phyloP scores from a whole-genome alignment of 1,140 invertebrate genomes.

The Steinernema khuongi region DNA sequence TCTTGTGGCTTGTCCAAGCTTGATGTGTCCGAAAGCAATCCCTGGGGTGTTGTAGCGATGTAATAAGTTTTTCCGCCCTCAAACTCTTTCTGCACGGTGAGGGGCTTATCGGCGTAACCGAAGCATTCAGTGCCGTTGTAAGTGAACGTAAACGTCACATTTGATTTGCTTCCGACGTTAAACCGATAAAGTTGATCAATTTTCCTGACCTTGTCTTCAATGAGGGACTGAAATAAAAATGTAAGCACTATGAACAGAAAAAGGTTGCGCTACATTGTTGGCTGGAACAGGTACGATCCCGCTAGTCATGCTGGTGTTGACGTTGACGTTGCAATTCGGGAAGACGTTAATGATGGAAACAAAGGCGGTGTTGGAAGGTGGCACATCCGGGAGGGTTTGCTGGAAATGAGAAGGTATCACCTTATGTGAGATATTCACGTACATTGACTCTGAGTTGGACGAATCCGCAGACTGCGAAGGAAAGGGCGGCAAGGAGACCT shows the following conservation, averaged over 20 bases:
- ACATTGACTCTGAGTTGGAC: constrained; percentile 75
- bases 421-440: constrained; percentile 22
- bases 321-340: constrained; percentile 10
- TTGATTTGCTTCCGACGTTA: background rate
- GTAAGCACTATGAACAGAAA: background rate
- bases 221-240: background rate
- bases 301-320: background rate
- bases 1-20: background rate
- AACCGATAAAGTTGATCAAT: background rate
- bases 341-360: constrained; percentile 19
- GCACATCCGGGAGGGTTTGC: constrained; percentile 14
- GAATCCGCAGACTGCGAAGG: constrained; percentile 80
- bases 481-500: constrained; percentile 73
- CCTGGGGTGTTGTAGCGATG: background rate
- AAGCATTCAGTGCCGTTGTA: constrained; percentile 18
- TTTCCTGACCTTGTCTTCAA: background rate
- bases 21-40: background rate
- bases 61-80: background rate
- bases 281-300: background rate
- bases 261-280: background rate
- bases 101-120: background rate
- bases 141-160: background rate
- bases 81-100: background rate
- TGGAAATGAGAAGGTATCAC: background rate
- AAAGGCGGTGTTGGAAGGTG: background rate